A percentile compares a stretch with the other conserved stretches of the same genome.
These are phyloP conservation scores for Cactoblastis cactorum DNA, from an alignment of 2,888 invertebrate genomes.

Conservation along the genomic window DNA sequence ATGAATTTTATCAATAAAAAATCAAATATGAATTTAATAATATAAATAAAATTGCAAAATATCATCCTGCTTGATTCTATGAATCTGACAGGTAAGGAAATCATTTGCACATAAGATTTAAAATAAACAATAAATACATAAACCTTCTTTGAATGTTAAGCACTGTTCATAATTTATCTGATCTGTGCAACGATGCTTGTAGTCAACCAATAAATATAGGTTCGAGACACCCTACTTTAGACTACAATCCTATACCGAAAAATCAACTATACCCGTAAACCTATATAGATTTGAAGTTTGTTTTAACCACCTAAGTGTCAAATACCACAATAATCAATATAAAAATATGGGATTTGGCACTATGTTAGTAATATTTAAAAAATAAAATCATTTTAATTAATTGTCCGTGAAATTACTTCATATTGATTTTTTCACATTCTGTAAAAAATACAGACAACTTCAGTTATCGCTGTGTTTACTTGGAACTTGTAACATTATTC, in stretches of 20 bases:
- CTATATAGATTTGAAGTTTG: conserved; percentile 1
- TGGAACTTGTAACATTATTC: no score
- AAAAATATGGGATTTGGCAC: conserved; percentile 14
- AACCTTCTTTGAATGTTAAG: neutral
- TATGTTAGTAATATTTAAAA: conserved; percentile 8
- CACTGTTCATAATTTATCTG: neutral
- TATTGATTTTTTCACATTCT: neutral
- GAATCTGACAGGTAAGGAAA: no score
- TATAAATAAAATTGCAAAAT: no score
- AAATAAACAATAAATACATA: no score
- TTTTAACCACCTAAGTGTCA: conserved; percentile 2
- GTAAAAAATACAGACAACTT: conserved; percentile 4
- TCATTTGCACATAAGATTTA: no score
- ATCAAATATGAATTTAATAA: no score
- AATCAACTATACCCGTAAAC: conserved; percentile 8
- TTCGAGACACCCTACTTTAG: conserved; percentile 2
- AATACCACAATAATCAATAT: conserved; percentile 10
- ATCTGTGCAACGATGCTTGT: neutral
- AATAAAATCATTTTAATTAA: neutral
- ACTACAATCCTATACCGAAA: neutral
- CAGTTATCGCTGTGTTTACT: neutral
- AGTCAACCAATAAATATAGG: neutral
- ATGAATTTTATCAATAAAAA: no score
- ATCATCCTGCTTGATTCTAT: no score
- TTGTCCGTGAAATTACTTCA: neutral